Conservation (phyloP, 2,888 invertebrate species). For the Diogma glabrata region DNA sequence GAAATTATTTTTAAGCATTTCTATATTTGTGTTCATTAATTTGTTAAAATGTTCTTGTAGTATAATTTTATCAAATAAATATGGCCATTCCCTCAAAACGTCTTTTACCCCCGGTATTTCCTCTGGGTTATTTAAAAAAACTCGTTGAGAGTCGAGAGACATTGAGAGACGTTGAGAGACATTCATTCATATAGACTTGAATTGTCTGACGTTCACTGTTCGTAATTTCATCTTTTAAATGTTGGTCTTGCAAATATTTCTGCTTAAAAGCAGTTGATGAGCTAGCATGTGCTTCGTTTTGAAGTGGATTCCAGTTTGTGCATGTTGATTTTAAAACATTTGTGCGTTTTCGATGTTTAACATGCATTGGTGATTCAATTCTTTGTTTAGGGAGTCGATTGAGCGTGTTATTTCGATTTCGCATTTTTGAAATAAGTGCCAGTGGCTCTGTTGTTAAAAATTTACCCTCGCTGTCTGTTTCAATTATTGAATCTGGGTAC, state of each 20-base stretch:
- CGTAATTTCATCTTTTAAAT: not conserved
- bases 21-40: conserved; percentile 5
- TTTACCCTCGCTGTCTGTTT: not conserved
- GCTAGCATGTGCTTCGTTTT: not conserved
- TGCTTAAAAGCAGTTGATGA: not conserved
- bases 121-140: conserved; percentile 10
- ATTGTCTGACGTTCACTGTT: not conserved
- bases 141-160: conserved; percentile 8
- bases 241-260: not conserved
- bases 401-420: conserved; percentile 10
- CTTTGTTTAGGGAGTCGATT: conserved; percentile 10
- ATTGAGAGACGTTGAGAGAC: too few relatives aligned
- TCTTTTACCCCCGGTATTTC: conserved; percentile 7
- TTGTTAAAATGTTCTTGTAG: too few relatives aligned
- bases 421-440: conserved; percentile 7
- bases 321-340: conserved; percentile 3
- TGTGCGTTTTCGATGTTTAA: conserved; percentile 8
- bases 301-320: conserved; percentile 7
- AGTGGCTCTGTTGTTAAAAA: conserved; percentile 4
- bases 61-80: conserved; percentile 5
- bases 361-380: not conserved
- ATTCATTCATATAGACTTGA: conserved; percentile 5
- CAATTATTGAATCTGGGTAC: conserved; percentile 8
- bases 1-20: not conserved
- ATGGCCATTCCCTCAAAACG: conserved; percentile 9